Base-by-base conservation (phyloP, 1,140 invertebrate species). In the Drosophila punjabiensis region DNA sequence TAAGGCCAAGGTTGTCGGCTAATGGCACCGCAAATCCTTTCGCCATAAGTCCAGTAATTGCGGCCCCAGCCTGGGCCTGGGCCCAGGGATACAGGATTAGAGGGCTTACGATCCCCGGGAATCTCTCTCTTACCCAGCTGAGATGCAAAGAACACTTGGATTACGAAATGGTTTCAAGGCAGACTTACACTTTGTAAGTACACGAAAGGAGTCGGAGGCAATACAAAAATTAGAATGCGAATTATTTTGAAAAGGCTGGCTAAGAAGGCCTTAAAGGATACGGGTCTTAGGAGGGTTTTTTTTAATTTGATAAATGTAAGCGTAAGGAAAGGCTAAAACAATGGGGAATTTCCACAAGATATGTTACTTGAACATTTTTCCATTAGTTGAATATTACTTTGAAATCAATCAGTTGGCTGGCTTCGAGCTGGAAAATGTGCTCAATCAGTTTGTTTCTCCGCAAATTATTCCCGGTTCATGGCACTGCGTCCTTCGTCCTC, bases 401-500 rank as follows among this genome's bases (percentile, higher is more conserved):
- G 16, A 32, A 20, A 45, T 63, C 39, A 66, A 66, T 66, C 63
- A 66, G 60, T 35, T 63, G 3, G 30, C 20, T 43, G 39, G 11
- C 14, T 28, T 13, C 4, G 0, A 64, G n/a, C 8, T 39, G 14
- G 14, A 39, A 28, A 37, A 58, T 28, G 33, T n/a, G 20, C 14
- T 48, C 67, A 69, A 84, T 81, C 82, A 62, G 76, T 59, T 28
- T 5, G n/a, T 30, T 69, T 48, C 6, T 7, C 39, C 53, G 60
- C 65, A 65, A 65, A 87, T 82, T 79, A 71, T 62, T 32, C 32
- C 33, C 70, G 67, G 83, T 68, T 64, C 75, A 76, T 66, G 82
- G 77, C 75, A 71, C 18, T 55, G 53, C n/a, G n/a, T n/a, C 53
- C 47, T 16, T 2, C 47, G 37, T 39, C 16, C 13, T 10, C 67